phyloP scores from a whole-genome alignment of 2,888 invertebrate genomes.

The Troides aeacus region DNA sequence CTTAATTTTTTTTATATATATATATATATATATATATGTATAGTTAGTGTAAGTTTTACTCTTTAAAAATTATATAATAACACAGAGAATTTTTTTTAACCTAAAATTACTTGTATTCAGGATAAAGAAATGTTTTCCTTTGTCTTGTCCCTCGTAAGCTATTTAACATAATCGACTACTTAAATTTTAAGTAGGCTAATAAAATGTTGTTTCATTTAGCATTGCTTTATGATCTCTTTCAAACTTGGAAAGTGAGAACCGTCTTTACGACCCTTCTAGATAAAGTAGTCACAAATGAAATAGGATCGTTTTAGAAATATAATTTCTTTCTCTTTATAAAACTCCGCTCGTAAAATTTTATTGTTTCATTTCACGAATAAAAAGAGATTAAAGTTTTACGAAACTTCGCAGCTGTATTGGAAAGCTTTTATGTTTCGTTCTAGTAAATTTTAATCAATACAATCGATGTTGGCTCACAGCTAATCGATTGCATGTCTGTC shows the following conservation, averaged over 20 bases:
- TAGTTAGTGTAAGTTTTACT: too few relatives aligned
- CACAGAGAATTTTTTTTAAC: neutral
- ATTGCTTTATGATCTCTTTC: constrained; percentile 3
- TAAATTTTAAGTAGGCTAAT: constrained; percentile 9
- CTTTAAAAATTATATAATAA: too few relatives aligned
- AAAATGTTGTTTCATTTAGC: constrained; percentile 13
- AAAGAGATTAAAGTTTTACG: constrained; percentile 2
- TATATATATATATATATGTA: too few relatives aligned
- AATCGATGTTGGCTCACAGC: too few relatives aligned
- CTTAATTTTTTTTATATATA: too few relatives aligned
- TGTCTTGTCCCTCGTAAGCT: neutral
- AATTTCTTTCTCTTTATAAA: neutral
- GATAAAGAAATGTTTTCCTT: neutral
- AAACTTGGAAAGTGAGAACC: constrained; percentile 4
- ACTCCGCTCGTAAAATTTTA: constrained; percentile 5
- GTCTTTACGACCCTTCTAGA: constrained; percentile 1
- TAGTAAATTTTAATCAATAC: too few relatives aligned
- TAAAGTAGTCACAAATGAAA: neutral
- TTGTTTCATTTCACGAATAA: neutral
- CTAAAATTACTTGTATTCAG: neutral
- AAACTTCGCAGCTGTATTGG: neutral
- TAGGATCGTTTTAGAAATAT: neutral
- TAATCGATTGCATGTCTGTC: too few relatives aligned
- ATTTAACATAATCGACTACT: constrained; percentile 1
- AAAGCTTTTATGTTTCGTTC: neutral